Base-by-base conservation (phyloP, 1,140 invertebrate genomes). In the Drosophila kurseongensis region DNA sequence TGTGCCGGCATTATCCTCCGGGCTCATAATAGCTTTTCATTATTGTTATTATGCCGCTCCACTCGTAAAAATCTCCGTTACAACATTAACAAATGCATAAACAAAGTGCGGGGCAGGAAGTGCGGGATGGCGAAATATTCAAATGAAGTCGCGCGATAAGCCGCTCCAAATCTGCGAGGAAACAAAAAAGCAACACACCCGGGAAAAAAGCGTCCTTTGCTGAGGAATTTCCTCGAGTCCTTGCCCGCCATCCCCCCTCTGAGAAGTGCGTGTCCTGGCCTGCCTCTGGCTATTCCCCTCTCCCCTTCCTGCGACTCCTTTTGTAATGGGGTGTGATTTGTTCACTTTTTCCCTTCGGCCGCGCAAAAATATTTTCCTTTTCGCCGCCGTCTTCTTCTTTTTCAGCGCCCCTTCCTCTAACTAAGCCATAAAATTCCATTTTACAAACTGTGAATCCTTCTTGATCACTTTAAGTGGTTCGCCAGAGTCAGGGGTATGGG, bases 391-490 rank as follows among this genome's bases (percentile, higher is more conserved):
- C 48, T 50, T 50, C 7, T 14, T 32, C 29, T 14, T 50, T 32
- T 50, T 32, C 48, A n/a, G 29, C 32, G 12, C 42, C 48, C 42
- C 14, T 14, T 50, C 69, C 67, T 35, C 48, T 54, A 63, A 75
- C 80, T 91, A 91, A 91, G 89, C 84, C 89, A 91, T 91, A 89
- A 91, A 91, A 91, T 89, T 91, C 80, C 84, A 85, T 91, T 90
- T 90, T 91, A 91, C 90, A 91, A 91, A 89, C 90, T 91, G 90
- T 90, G 90, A 91, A 91, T 90, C 90, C 89, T 91, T 85, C 89
- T 91, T 91, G 89, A 91, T 91, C 89, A 89, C 78, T 91, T 90
- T 91, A 91, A 91, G 85, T 85, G 89, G 90, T 80, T 78, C 82
- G 63, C 80, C 12, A n/a, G 35, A 18, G 55, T 16, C n/a, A 27